Evolutionary conservation across 2,888 invertebrate species (phyloP).

Genomic region (Watsonalla binaria): DNA sequence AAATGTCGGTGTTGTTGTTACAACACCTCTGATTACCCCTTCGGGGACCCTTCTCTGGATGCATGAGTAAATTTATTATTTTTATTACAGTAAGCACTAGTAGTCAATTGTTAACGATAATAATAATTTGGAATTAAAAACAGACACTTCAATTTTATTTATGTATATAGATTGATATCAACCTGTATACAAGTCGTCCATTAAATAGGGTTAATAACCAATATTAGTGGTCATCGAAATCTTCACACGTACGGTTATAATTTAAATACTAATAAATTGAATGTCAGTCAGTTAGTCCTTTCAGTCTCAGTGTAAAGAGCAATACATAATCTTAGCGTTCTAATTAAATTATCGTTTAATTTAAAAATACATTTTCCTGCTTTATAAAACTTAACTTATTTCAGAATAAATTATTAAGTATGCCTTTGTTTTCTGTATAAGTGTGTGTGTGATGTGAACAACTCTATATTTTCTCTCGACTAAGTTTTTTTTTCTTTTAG

Average conservation of each 20-base stretch:
- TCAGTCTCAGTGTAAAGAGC: background rate
- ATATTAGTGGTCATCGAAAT: conserved; percentile 51
- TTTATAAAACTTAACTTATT: background rate
- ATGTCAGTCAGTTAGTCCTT: conserved; percentile 4
- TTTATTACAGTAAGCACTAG: no score
- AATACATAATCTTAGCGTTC: background rate
- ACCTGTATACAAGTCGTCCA: conserved; percentile 23
- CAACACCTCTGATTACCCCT: no score
- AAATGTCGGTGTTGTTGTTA: no score
- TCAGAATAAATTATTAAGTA: background rate
- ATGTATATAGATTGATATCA: conserved; percentile 6
- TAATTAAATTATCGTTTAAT: background rate
- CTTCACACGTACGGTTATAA: conserved; percentile 41
- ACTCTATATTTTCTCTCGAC: no score
- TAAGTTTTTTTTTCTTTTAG: no score
- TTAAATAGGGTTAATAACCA: conserved; percentile 18
- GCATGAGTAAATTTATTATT: no score
- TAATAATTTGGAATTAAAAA: background rate
- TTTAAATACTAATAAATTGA: conserved; percentile 11
- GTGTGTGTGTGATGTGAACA: no score
- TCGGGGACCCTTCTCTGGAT: no score
- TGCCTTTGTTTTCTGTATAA: no score
- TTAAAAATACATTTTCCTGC: background rate
- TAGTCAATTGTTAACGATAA: no score
- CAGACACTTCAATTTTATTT: no score